Evolutionary conservation across 2,113 vertebrate genomes (phyloP).

Genomic region (Nothobranchius furzeri): DNA sequence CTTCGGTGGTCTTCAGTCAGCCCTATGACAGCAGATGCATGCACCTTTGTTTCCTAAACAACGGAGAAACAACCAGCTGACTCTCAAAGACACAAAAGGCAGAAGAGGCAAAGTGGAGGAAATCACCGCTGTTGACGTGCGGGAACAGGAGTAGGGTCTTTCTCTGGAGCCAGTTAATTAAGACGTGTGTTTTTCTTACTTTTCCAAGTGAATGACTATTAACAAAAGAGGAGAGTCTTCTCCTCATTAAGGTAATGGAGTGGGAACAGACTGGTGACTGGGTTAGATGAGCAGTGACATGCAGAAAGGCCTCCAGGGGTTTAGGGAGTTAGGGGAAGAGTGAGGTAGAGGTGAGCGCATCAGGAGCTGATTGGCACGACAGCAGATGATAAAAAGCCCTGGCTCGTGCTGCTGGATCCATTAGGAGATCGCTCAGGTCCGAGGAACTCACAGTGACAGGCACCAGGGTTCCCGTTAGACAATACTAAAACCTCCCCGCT

Average conservation of each 20-base stretch:
- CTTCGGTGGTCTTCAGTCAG: constrained; percentile 1
- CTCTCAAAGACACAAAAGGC: too few relatives aligned
- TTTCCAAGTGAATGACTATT: constrained; percentile 64
- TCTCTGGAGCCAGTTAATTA: constrained; percentile 54
- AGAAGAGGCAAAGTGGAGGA: constrained; percentile 17
- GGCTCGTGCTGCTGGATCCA: constrained; percentile 28
- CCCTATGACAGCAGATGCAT: not conserved
- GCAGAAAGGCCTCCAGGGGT: constrained; percentile 36
- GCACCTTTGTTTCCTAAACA: too few relatives aligned
- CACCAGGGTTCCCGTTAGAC: not conserved
- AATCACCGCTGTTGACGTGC: constrained; percentile 35
- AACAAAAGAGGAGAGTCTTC: constrained; percentile 74
- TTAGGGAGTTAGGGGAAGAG: constrained; percentile 1
- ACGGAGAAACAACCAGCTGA: too few relatives aligned
- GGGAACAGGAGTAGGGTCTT: constrained; percentile 42
- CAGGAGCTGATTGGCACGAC: constrained; percentile 32
- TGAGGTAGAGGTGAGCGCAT: constrained; percentile 8
- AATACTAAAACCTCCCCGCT: too few relatives aligned
- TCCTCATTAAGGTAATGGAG: constrained; percentile 73
- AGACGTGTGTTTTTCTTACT: constrained; percentile 24
- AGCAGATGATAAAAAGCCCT: constrained; percentile 37
- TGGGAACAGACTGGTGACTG: constrained; percentile 34
- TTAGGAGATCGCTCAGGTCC: constrained; percentile 22
- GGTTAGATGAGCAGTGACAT: constrained; percentile 49
- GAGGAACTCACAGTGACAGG: constrained; percentile 23